These are phyloP conservation scores for Hydrotaea diabolus DNA, from an alignment of 2,888 invertebrate genomes.

Conservation along the genomic window DNA sequence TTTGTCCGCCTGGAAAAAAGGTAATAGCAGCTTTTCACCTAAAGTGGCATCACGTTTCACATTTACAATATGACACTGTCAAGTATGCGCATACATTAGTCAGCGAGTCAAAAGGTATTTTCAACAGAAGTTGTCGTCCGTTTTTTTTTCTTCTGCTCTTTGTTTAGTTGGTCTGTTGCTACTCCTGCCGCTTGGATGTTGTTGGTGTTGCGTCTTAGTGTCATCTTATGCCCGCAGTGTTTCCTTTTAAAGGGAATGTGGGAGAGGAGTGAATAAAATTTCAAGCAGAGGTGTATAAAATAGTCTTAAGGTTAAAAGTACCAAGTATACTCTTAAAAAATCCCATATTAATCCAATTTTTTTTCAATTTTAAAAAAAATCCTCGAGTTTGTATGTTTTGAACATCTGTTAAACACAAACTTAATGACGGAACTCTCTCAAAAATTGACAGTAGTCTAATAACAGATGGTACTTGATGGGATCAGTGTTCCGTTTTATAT, in stretches of 20 bases:
- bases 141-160: background rate
- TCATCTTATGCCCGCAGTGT: constrained; percentile 27
- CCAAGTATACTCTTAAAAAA: too few species aligned
- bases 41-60: constrained; percentile 70
- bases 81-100: constrained; percentile 67
- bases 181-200: background rate
- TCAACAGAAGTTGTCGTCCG: constrained; percentile 59
- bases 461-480: too few species aligned
- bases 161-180: background rate
- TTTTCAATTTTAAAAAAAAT: too few species aligned
- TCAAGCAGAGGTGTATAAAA: too few species aligned
- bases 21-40: constrained; percentile 67
- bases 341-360: too few species aligned
- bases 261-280: too few species aligned
- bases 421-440: too few species aligned
- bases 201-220: constrained; percentile 33
- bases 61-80: constrained; percentile 68
- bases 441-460: too few species aligned
- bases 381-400: too few species aligned
- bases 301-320: too few species aligned
- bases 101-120: constrained; percentile 58
- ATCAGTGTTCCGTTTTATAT: too few species aligned
- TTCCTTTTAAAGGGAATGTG: background rate
- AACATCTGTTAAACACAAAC: too few species aligned
- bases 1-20: constrained; percentile 39